Percentiles rank a stretch among this genome's conserved stretches.
These are phyloP conservation scores for Temnopleurus reevesii DNA, from an alignment of 53 echinoderm and acorn worm species.

Conservation along the genomic window DNA sequence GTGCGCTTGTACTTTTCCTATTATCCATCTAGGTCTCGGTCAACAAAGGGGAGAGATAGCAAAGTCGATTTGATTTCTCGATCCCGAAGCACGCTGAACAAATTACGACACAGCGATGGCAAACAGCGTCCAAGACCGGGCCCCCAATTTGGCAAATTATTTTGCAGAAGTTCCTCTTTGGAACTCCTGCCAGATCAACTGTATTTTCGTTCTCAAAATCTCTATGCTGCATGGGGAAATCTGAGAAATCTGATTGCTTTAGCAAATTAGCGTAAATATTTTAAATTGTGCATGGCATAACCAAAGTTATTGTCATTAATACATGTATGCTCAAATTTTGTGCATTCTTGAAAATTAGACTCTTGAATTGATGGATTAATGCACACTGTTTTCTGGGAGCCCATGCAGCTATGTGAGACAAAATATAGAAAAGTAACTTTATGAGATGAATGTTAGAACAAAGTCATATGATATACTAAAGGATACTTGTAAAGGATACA, in stretches of 20 bases:
- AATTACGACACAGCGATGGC: conserved; percentile 10
- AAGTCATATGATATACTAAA: too few species aligned
- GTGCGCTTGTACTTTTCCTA: conserved; percentile 22
- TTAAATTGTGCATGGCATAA: conserved; percentile 8
- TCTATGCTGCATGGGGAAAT: conserved; percentile 10
- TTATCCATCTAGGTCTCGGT: neutral
- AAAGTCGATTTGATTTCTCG: neutral
- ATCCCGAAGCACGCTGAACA: conserved; percentile 32
- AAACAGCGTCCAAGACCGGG: neutral
- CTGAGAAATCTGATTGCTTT: conserved; percentile 25
- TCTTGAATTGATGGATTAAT: neutral
- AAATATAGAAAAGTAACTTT: neutral
- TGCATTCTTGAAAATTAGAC: neutral
- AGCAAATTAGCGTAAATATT: conserved; percentile 35
- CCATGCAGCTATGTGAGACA: neutral
- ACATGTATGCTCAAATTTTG: neutral
- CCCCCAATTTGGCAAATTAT: conserved; percentile 38
- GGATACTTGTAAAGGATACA: too few species aligned
- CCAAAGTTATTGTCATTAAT: neutral
- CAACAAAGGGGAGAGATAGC: conserved; percentile 14
- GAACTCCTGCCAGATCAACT: neutral
- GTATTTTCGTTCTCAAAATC: neutral
- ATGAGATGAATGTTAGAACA: too few species aligned
- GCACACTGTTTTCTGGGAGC: neutral
- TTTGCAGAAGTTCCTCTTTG: neutral